Evolutionary conservation across 2,113 vertebrate genomes (phyloP).

Genomic region (Stegostoma tigrinum): DNA sequence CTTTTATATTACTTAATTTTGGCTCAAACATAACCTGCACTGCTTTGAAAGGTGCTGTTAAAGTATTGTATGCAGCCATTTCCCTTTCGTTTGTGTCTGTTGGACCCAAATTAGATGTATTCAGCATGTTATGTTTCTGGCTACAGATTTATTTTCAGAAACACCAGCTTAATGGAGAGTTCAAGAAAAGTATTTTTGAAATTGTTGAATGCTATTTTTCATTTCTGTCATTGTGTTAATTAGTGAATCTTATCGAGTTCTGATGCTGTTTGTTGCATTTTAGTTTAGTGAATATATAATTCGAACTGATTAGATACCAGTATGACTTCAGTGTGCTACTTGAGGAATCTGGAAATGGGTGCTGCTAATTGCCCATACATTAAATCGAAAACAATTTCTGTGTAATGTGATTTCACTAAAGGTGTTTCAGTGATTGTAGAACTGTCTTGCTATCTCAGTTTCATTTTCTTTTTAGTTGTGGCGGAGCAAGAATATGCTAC

Average conservation of each 20-base stretch:
- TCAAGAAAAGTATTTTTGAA: no score
- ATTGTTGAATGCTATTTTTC: no score
- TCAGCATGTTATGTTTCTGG: no score
- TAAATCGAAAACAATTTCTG: neutral
- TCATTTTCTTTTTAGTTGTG: conserved; percentile 67
- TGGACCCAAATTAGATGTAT: neutral
- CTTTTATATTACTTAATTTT: neutral
- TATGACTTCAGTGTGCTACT: neutral
- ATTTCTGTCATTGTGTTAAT: no score
- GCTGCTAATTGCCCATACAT: neutral
- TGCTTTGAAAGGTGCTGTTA: neutral
- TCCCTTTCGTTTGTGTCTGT: neutral
- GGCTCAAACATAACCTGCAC: neutral
- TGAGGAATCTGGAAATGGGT: neutral
- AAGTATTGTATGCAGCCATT: neutral
- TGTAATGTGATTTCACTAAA: neutral
- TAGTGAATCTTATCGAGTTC: neutral
- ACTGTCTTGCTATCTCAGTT: neutral
- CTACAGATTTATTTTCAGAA: neutral
- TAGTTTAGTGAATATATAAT: neutral
- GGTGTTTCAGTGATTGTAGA: neutral
- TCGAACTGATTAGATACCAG: neutral
- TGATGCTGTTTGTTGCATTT: neutral
- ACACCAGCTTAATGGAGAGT: neutral
- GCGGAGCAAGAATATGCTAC: conserved; percentile 94